phyloP scores from a whole-genome alignment of 2,888 invertebrate species.

The Drosophila mimica region DNA sequence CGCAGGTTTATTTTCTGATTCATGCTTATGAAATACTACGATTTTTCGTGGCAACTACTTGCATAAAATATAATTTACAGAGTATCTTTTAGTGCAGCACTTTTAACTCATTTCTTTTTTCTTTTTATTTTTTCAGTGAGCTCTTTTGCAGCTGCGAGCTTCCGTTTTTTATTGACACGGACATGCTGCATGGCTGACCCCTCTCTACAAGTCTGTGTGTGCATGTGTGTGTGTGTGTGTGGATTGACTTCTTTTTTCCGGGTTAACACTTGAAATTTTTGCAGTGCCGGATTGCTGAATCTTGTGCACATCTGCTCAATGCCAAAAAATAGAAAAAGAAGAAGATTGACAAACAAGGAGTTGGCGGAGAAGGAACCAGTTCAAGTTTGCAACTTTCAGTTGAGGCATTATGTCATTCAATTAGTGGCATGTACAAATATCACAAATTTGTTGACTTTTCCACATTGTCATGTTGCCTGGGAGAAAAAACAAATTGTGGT shows the following conservation, averaged over 20 bases:
- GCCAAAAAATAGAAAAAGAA: neutral
- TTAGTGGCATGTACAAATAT: slow-evolving; percentile 44
- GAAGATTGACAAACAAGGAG: neutral
- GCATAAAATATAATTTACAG: neutral
- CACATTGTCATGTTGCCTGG: slow-evolving; percentile 23
- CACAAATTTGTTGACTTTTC: slow-evolving; percentile 41
- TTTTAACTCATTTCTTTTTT: neutral
- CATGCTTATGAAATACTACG: neutral
- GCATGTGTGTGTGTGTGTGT: neutral
- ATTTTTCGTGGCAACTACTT: neutral
- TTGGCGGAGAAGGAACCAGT: neutral
- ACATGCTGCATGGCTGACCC: slow-evolving; percentile 25
- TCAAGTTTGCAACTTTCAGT: neutral
- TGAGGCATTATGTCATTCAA: slow-evolving; percentile 44
- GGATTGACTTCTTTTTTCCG: slow-evolving; percentile 21
- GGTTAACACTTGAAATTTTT: slow-evolving; percentile 32
- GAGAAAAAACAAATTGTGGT: neutral
- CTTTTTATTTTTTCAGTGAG: slow-evolving; percentile 7
- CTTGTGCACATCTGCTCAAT: slow-evolving; percentile 17
- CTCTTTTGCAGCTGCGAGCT: slow-evolving; percentile 48
- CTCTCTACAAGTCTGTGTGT: neutral
- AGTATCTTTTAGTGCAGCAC: slow-evolving; percentile 8
- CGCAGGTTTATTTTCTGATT: no score
- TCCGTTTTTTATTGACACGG: slow-evolving; percentile 42
- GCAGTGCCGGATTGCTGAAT: slow-evolving; percentile 13